A percentile compares a stretch with the other conserved stretches of the same genome.
These are phyloP conservation scores for Cairina moschata DNA, from an alignment of 2,113 vertebrate species.

Conservation along the genomic window DNA sequence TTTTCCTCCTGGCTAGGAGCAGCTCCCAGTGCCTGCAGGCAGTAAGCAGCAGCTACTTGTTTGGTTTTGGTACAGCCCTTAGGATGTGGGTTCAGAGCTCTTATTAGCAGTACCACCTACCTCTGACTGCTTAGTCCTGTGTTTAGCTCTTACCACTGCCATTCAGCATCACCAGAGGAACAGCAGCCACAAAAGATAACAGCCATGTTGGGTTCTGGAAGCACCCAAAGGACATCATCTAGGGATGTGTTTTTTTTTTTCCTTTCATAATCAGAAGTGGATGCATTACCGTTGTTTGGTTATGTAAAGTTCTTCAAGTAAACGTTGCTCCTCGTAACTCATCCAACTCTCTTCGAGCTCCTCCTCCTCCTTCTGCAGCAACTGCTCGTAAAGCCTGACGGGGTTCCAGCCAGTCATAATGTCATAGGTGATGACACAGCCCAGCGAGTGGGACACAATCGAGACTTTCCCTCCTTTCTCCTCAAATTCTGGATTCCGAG, in stretches of 20 bases:
- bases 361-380: slow-evolving; percentile 87
- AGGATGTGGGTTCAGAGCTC: not conserved
- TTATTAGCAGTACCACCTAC: not conserved
- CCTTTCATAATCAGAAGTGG: not conserved
- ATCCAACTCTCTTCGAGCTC: slow-evolving; percentile 85
- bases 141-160: not conserved
- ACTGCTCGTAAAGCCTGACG: slow-evolving; percentile 88
- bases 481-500: slow-evolving; percentile 95
- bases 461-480: slow-evolving; percentile 94
- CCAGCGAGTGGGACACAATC: slow-evolving; percentile 95
- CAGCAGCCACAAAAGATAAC: not conserved
- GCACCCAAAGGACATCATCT: not conserved
- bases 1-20: not conserved
- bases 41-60: not conserved
- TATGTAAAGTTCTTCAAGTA: slow-evolving; percentile 88
- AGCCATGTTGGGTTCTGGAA: not conserved
- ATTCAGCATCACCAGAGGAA: not conserved
- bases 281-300: slow-evolving; percentile 85
- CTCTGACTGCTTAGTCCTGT: not conserved
- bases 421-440: slow-evolving; percentile 97
- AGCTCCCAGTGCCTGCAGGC: not conserved
- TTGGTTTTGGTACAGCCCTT: not conserved
- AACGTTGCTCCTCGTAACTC: slow-evolving; percentile 85
- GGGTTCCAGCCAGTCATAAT: slow-evolving; percentile 99
- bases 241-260: not conserved